Percentiles rank a stretch among this genome's conserved stretches.
Conservation (phyloP, 2,797 vertebrate genomes). For the Hirundo rustica region DNA sequence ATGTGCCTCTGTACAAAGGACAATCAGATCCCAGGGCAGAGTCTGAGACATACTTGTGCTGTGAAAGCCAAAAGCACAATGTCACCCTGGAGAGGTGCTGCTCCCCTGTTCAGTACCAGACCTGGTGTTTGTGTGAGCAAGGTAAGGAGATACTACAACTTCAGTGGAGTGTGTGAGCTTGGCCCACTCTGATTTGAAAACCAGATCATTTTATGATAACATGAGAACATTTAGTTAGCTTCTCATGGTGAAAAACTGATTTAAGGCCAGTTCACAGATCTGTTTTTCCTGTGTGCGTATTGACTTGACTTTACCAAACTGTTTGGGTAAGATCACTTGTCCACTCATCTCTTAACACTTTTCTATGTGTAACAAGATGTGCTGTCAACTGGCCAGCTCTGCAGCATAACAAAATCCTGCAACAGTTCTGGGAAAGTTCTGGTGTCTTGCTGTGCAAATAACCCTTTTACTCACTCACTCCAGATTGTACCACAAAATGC, state of each 20-base stretch:
- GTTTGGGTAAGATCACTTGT: background rate
- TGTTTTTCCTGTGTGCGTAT: background rate
- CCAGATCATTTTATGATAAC: background rate
- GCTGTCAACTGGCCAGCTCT: background rate
- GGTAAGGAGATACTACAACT: background rate
- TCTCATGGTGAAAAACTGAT: background rate
- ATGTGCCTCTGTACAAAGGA: background rate
- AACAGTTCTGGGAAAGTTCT: background rate
- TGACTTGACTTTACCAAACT: background rate
- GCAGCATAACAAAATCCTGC: background rate
- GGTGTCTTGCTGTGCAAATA: background rate
- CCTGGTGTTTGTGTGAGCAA: background rate
- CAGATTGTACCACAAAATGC: background rate
- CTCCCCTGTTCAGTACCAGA: background rate
- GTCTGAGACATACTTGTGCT: background rate
- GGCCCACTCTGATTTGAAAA: background rate
- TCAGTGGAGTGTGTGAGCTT: background rate
- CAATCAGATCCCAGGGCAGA: background rate
- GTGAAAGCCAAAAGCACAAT: background rate
- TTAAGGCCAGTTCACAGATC: background rate
- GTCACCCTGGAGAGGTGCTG: accelerated
- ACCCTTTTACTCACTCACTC: background rate
- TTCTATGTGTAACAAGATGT: background rate
- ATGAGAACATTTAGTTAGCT: background rate
- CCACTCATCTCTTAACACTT: background rate